These are phyloP conservation scores for Danio rerio DNA, from an alignment of 2,113 vertebrate species.

Conservation along the genomic window GRCz12tu NC_133196.1:16521501-16522000, in stretches of 20 bases:
- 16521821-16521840: background rate
- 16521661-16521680: constrained; percentile 21
- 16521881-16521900: background rate
- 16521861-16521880: background rate
- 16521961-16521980: background rate
- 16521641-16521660: constrained; percentile 49
- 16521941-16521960: background rate
- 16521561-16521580: constrained; percentile 13
- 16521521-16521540: too few species aligned
- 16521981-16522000: background rate
- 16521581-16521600: constrained; percentile 29
- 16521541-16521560: too few species aligned
- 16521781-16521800: background rate
- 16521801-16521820: background rate
- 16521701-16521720: background rate
- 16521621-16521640: constrained; percentile 29
- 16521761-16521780: background rate
- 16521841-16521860: constrained; percentile 12
- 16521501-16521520: too few species aligned
- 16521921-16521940: constrained; percentile 23
- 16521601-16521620: constrained; percentile 17
- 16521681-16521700: constrained; percentile 24
- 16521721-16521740: background rate
- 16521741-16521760: background rate
- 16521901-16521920: background rate